phyloP scores from a whole-genome alignment of 2,113 vertebrate species.

The Onychostruthus taczanowskii region DNA sequence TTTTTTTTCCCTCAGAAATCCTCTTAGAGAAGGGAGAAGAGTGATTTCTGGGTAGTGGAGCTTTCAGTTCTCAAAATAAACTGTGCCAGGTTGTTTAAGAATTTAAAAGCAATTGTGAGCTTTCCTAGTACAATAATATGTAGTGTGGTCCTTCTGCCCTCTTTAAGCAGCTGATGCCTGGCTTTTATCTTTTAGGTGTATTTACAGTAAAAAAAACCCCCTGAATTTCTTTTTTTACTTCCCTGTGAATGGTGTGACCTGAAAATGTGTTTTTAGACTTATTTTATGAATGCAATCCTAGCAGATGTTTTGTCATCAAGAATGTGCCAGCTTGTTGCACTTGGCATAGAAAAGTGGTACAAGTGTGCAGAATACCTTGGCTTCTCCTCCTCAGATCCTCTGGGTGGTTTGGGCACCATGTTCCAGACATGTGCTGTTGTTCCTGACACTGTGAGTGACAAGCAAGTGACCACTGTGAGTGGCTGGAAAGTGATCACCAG shows the following conservation, averaged over 20 bases:
- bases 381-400: not conserved
- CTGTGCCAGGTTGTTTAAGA: not conserved
- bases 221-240: not conserved
- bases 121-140: not conserved
- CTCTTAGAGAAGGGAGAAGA: constrained; percentile 9
- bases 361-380: not conserved
- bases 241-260: not conserved
- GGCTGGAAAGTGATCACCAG: not conserved
- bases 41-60: not conserved
- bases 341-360: not conserved
- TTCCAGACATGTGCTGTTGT: not conserved
- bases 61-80: constrained; percentile 17
- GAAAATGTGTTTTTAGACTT: not conserved
- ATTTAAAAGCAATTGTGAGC: not conserved
- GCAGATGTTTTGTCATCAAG: not conserved
- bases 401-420: not conserved
- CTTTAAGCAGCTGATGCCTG: not conserved
- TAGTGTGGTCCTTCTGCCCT: not conserved
- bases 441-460: fast-evolving
- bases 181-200: not conserved
- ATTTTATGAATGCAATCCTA: not conserved
- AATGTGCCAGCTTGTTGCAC: not conserved
- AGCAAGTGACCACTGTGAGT: not conserved
- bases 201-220: not conserved
- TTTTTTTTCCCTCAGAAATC: not conserved